Evolutionary conservation across 2,113 vertebrate genomes (phyloP), one percentile per base, ranked within the genome.

Genomic region (Donacobius atricapilla): DNA sequence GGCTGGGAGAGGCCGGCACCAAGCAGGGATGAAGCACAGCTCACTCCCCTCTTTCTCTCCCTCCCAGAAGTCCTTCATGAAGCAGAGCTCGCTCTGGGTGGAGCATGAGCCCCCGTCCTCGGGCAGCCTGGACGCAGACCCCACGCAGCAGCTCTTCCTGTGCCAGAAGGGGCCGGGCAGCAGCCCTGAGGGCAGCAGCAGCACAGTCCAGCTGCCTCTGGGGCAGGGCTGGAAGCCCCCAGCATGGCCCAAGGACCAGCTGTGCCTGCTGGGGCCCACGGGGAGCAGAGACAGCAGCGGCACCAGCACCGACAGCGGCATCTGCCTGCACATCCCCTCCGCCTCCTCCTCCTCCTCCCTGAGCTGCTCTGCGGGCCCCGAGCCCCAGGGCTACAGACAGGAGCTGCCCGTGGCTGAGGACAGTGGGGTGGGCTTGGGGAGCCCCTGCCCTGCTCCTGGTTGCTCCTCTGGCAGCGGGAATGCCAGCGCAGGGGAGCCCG

Each of bases 21-120:
- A 4, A 3, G 1, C 19, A 31, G 50, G 37, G 58, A 21, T 0
- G 2, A 13, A 45, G 64, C 87, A 4, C 0, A 1, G 60, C 91
- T 82, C 65, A 76, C 14, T 33, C 13, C 2, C 2, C 12, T 40
- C 73, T 48, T 39, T 24, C 22, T 42, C 31, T 93, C 85, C 53
- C 39, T 77, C 42, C 12, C 79, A 98, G 98, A 97, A 97, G 42
- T 97, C 96, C 17, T 80, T 98, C 53, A 37, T 93, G 57, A 96
- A 97, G 90, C 93, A 96, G 83, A 81, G 66, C 66, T 77, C 96
- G 0, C 70, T 94, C 53, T 66, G 93, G 91, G 13, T 31, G 5
- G 53, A 87, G 31, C 65, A 60, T 1, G 97, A 95, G 45, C 13
- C 61, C 51, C 39, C 56, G 0, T 5, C 48, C 45, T 58, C 15